Base-by-base conservation (phyloP, 1,140 invertebrate species). In the Leptopilina clavipes region DNA sequence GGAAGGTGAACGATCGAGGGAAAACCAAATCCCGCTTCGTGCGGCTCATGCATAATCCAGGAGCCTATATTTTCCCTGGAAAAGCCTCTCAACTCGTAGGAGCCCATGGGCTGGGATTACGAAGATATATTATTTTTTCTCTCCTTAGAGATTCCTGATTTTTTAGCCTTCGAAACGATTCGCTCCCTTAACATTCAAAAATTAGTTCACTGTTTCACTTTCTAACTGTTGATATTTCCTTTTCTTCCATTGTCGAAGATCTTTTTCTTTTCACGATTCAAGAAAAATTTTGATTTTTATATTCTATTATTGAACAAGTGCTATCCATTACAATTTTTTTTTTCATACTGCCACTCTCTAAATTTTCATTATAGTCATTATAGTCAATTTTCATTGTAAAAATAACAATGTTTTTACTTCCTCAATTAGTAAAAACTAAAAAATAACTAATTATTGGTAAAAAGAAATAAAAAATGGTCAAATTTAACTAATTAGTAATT, bases 21-120 rank as follows among this genome's bases (percentile, higher is more conserved):
- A 19, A 52, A 52, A 43, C 22, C 18, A 77, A 77, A 74, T 74
- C 70, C 76, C 40, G 18, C 18, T 43, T 40, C 44, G 18, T 18
- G 37, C 71, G 17, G 70, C 76, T 78, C 76, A 78, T 78, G 73
- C 76, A 78, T 78, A 78, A 78, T 78, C 76, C 70, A 78, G 70
- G 19, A 78, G 73, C 70, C 73, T 77, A 77, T 74, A 77, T 74
- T 74, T 77, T 54, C 65, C 40, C 44, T 54, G 70, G 45, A 45
- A 76, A 78, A 70, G 70, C 74, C 70, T 74, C 52, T 71, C 56
- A 65, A 65, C 59, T 65, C 59, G 59, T 65, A 65, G 59, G 59
- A 65, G 22, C 22, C 59, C 59, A 65, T 65, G 59, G n/a, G 22
- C 59, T 12, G 25, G 25, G 59, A 65, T 65, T 65, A 65, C 25